Evolutionary conservation across 2,888 invertebrate genomes (phyloP), one percentile per base, ranked within the genome.

Genomic region (Octonoba sinensis): DNA sequence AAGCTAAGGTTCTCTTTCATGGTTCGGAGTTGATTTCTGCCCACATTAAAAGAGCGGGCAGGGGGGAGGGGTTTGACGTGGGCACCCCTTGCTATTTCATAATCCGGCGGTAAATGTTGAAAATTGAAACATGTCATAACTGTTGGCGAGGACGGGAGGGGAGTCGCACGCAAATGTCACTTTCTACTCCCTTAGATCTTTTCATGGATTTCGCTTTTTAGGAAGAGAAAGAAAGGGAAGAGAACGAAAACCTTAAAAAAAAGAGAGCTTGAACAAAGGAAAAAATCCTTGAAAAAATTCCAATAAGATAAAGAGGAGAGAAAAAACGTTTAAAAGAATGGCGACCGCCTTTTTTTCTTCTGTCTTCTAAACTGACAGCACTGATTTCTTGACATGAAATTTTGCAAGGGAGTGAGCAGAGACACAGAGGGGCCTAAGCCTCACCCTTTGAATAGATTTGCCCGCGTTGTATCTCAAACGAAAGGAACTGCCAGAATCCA

Each of bases 41-140:
- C 36, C 36, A 36, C 36, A 36, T 36, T 36, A 36, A 36, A 36
- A 36, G 36, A 11, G 36, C 36, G 36, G 36, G 36, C 8, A 36
- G 36, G 36, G 36, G 36, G 36, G 27, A 6, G 36, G 36, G 8
- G 0, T 8, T 36, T 36, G 36, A 36, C 36, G 36, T 8, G 8
- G 36, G 36, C 36, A 36, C 36, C 36, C 36, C 8, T 36, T 36
- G 36, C 36, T 11, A 8, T 36, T 8, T 36, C 36, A 36, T 81
- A 74, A 74, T 74, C 74, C 60, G 62, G 69, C 81, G 74, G 74
- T 69, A 74, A 74, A 81, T 74, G 81, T 69, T 81, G 64, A 69
- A 81, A 81, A 81, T 81, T 81, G 81, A 81, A 81, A 81, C 74
- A 74, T 81, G 81, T 81, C 81, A 81, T 73, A 81, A 81, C 74